Evolutionary conservation across 2,797 vertebrate genomes (phyloP), one percentile per base, ranked within the genome.

Genomic region (Ispidina picta): DNA sequence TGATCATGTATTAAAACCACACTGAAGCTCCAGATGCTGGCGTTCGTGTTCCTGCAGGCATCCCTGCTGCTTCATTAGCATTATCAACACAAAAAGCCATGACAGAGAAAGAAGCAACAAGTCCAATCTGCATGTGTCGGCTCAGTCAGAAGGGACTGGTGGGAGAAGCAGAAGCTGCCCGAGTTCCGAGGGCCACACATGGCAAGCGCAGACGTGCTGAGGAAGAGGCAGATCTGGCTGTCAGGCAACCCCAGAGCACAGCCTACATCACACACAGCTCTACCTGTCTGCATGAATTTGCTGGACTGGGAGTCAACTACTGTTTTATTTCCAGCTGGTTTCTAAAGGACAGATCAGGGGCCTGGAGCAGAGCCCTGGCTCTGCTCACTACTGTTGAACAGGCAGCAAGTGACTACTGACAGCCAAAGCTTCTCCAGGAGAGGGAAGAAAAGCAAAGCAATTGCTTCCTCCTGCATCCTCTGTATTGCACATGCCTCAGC

Each of bases 311-410:
- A 87, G 9, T 60, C n/a, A 43, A 41, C 8, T 4, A 3, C 35
- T 71, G 43, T 14, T 90, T 69, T 64, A 51, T 43, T 80, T 68
- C n/a, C 19, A 19, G 10, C 1, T 29, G 5, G 18, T 74, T 83
- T 93, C 56, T 33, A 31, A 56, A 73, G 58, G 52, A 64, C 28
- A 55, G 29, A 37, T 49, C 17, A 3, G 18, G 39, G 54, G 31
- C 14, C 58, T 73, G 43, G 37, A 65, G 39, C 12, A 68, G 58
- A 85, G 37, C 41, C 11, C 25, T 14, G 48, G 56, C 26, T 54
- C 26, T 1, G 5, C 29, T 59, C 0, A 0, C 28, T 75, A 48
- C 64, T 74, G 48, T 3, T 0, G 1, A 48, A 26, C 39, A 33
- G 79, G 66, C 33, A 69, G 29, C 23, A n/a, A 23, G 39, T 29